phyloP scores from a whole-genome alignment of 2,888 invertebrate species.

The Pogonocherus hispidulus region DNA sequence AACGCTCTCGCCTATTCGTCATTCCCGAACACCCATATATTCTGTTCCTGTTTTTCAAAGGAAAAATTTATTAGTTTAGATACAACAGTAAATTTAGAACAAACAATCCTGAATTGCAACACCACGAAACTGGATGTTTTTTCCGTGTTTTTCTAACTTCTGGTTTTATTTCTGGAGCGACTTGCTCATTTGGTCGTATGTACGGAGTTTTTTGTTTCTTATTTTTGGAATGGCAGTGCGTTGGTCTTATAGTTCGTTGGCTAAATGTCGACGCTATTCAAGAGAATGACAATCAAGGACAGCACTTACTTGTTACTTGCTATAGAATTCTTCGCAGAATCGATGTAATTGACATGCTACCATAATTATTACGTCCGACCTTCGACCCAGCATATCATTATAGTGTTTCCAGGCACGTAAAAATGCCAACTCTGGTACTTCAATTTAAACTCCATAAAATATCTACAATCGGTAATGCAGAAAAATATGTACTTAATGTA shows the following conservation, averaged over 20 bases:
- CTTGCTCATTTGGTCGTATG: background rate
- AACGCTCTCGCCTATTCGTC: background rate
- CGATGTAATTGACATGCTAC: background rate
- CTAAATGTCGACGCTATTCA: background rate
- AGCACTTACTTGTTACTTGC: too few relatives aligned
- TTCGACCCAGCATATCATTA: background rate
- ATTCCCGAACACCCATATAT: background rate
- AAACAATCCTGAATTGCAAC: slow-evolving; percentile 1
- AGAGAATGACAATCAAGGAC: slow-evolving; percentile 19
- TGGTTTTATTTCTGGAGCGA: slow-evolving; percentile 1
- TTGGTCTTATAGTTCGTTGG: slow-evolving; percentile 3
- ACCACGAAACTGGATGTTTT: background rate
- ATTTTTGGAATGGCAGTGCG: slow-evolving; percentile 13
- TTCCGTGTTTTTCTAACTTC: background rate
- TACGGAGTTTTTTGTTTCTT: background rate
- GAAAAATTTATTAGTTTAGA: background rate
- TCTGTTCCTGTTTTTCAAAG: background rate
- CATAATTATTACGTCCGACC: background rate
- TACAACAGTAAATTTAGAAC: slow-evolving; percentile 5
- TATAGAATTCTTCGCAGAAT: background rate
- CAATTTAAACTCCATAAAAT: too few relatives aligned
- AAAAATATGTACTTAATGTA: too few relatives aligned
- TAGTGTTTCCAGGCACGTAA: background rate
- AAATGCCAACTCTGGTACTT: too few relatives aligned
- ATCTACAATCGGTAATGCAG: too few relatives aligned